Base-by-base conservation (phyloP, 2,797 vertebrate genomes). In the Anguilla obscura region DNA sequence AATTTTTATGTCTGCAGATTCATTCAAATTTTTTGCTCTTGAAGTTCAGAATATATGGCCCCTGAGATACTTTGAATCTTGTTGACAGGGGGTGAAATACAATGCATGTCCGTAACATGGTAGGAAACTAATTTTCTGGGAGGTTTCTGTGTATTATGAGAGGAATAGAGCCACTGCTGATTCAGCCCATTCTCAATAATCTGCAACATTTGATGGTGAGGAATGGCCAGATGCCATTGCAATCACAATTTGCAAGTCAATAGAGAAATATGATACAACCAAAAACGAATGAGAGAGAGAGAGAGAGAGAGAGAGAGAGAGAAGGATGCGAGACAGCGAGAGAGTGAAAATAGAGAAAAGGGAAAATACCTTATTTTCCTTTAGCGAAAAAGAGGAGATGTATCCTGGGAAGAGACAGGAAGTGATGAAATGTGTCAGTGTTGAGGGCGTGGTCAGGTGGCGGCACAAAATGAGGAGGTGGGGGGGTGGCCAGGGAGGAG, bases 241-340 rank as follows among this genome's bases (percentile, higher is more conserved):
- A 0, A 60, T 0, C 52, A 74, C 54, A 10, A 89, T 91, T 89
- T 89, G 45, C 56, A 90, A 85, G 74, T 91, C 90, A 60, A 92
- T 91, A 83, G 87, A 90, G 45, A 69, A 89, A 86, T 18, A 24
- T 84, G 90, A 92, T 92, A 92, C 92, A 91, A 10, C 33, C 9
- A 33, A 89, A 88, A 90, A 91, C 88, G 89, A 48, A 90, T 27
- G 86, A 48, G 21, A 18, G 58, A 2, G 0, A 27, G 18, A 8
- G 0, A 85, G 85, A 90, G 40, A 90, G 86, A 56, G 16, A 9
- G 54, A 2, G 0, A 48, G 1, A 84, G 88, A 89, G 86, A 18
- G 36, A 45, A 45, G 40, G 40, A 45, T 45, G 5, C 40, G 0
- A 45, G 40, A 88, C 69, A 84, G 87, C 85, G 88, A 14, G 3